Percentiles rank a stretch among this genome's conserved stretches.
phyloP scores from a whole-genome alignment of 1,140 invertebrate genomes.

The Sitobion miscanthi region DNA sequence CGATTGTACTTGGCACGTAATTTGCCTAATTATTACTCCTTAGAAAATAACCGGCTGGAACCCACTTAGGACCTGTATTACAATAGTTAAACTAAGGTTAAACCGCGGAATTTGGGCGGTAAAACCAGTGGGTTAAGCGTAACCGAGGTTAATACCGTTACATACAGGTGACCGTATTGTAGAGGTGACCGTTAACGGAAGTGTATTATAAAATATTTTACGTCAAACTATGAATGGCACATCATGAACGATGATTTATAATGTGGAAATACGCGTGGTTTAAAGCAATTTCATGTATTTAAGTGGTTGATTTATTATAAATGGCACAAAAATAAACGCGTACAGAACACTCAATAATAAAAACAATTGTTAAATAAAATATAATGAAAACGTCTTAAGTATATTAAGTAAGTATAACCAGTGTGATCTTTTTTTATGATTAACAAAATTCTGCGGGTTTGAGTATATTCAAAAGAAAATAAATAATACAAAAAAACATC shows the following conservation, averaged over 20 bases:
- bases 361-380: not conserved
- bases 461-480: not conserved
- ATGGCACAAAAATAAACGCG: conserved; percentile 7
- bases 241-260: not conserved
- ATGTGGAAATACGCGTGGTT: not conserved
- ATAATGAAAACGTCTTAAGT: not conserved
- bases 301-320: not conserved
- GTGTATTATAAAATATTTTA: not conserved
- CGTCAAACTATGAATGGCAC: not conserved
- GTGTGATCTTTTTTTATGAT: not conserved
- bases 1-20: no score
- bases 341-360: not conserved
- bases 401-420: not conserved
- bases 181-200: no score
- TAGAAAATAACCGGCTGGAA: no score
- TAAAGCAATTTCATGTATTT: not conserved
- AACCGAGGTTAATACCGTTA: no score
- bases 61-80: no score
- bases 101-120: no score
- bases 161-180: no score
- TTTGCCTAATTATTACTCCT: no score
- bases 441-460: not conserved
- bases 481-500: not conserved
- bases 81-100: no score
- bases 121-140: no score